Evolutionary conservation across 1,140 invertebrate species (phyloP), one percentile per base, ranked within the genome.

Genomic region (Ladona fulva): DNA sequence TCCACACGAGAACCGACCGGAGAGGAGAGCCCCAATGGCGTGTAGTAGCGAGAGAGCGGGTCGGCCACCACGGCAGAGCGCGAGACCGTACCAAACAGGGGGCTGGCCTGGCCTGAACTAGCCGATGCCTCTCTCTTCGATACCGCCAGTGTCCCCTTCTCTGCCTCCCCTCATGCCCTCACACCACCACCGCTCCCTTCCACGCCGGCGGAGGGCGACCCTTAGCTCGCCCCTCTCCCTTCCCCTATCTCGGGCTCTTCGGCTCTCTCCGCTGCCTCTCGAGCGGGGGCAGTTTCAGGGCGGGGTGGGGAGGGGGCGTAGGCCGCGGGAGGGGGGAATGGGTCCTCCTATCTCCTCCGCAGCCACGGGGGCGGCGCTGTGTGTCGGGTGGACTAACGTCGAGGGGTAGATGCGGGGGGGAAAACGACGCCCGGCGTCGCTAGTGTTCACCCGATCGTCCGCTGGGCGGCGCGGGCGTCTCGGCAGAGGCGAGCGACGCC

Each of bases 91-190:
- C 52, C n/a, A 66, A 16, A 66, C 52, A 66, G 52, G 52, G 52
- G 44, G 44, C 44, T 52, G 44, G 52, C 52, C 52, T 66, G 52
- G 52, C 52, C 52, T 66, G 52, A 66, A 66, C 52, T 66, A 66
- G 52, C 52, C 52, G 52, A 16, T 66, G 52, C 52, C 29, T 66
- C 52, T 66, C 52, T 22, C 52, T 16, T 1, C 52, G 52, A 66
- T 66, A 12, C 52, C 52, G 52, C 52, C 52, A 66, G 16, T 66
- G 52, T 66, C 52, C 52, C 52, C 52, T 66, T 22, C n/a, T 66
- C 52, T 12, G 14, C 52, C 52, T 66, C 52, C 52, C 52, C 52
- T 66, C 52, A 3, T 22, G 16, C 52, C n/a, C 52, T 12, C 52
- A 22, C 12, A 1, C 52, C 16, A 22, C 16, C 52, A 12, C 52